Base-by-base conservation (phyloP, 2,113 vertebrate genomes). In the Oncorhynchus kisutch region DNA sequence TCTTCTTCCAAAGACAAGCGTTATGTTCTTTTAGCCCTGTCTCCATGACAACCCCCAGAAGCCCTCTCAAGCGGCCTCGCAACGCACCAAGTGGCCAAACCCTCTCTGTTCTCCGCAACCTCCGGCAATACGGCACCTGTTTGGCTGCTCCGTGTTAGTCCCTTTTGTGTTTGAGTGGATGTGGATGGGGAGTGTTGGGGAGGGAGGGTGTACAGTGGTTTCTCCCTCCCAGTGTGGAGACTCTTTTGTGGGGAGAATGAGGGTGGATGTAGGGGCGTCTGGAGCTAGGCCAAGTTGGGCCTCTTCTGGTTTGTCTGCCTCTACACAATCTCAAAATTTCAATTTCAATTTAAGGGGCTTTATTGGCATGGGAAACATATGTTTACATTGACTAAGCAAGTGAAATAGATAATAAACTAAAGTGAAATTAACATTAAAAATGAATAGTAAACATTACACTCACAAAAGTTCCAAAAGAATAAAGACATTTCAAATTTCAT, bases 101-200 rank as follows among this genome's bases (percentile, higher is more conserved):
- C 82, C 81, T 69, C 0, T 54, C 71, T 74, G 60, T 86, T 88
- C 84, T 85, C 76, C 69, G 16, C 87, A 78, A 85, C 86, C 66
- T 72, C 79, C 71, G 77, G 89, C 89, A 87, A 86, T 78, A 73
- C 86, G 22, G 83, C 80, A 87, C 84, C 87, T 87, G 86, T 90
- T 88, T 24, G 84, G 80, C 72, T 20, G 66, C 85, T 85, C 81
- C 18, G 4, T 20, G 81, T 80, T 48, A 70, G 51, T 74, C 73
- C 80, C 82, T 81, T 88, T 89, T 91, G 87, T 90, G 82, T 81
- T 57, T 45, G 39, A 11, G 80, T 70, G 76, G 12, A 57, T 81
- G 78, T 76, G 81, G 81, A 74, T 70, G 81, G 66, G 20, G 54
- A 78, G 3, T 25, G 76, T 74, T 74, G 82, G 72, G 76, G 70